These are phyloP conservation scores for Pelobates cultripes DNA, from an alignment of 2,797 vertebrate genomes.

Conservation along the genomic window DNA sequence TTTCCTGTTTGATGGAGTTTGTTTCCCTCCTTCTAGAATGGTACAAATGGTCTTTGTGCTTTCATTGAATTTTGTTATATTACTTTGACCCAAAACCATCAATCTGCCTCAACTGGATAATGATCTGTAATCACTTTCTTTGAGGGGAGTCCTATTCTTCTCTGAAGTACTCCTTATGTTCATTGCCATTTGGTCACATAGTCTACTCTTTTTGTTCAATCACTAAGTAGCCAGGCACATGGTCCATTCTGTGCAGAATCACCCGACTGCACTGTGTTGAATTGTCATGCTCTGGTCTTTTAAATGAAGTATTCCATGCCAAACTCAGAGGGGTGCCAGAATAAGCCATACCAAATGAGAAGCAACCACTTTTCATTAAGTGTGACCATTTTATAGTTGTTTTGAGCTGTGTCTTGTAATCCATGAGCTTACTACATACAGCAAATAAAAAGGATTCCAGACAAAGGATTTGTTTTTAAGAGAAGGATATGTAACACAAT, in stretches of 20 bases:
- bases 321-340: constrained; percentile 78
- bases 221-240: constrained; percentile 92
- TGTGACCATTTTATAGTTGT: constrained; percentile 88
- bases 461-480: constrained; percentile 28
- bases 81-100: constrained; percentile 99
- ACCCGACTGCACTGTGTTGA: constrained; percentile 76
- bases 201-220: constrained; percentile 78
- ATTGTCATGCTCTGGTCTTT: constrained; percentile 84
- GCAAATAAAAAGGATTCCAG: constrained; percentile 62
- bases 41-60: constrained; percentile 95
- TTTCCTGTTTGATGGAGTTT: constrained; percentile 67
- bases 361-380: constrained; percentile 85
- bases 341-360: constrained; percentile 71
- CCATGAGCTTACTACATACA: constrained; percentile 80
- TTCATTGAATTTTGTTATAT: constrained; percentile 89
- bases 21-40: constrained; percentile 71
- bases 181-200: constrained; percentile 87
- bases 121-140: constrained; percentile 99
- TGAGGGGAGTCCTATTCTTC: constrained; percentile 98
- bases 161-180: constrained; percentile 98
- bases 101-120: constrained; percentile 99
- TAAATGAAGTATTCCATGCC: constrained; percentile 82
- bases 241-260: constrained; percentile 74
- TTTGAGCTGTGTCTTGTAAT: constrained; percentile 86
- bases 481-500: constrained; percentile 49